These are phyloP conservation scores for Drosophila cracens DNA, from an alignment of 2,888 invertebrate species.

Conservation along the genomic window DNA sequence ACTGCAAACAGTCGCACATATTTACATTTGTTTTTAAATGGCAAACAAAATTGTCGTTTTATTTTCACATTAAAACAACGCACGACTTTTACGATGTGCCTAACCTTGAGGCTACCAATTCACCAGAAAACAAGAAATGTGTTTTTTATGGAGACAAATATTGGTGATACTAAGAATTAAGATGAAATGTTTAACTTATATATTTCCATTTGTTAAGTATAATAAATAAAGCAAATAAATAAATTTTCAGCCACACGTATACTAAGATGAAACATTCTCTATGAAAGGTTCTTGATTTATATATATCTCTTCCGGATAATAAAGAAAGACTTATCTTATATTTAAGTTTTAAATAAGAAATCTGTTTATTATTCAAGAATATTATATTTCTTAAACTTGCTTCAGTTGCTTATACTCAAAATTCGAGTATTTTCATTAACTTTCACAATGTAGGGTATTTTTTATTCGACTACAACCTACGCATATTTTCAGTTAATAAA, in stretches of 20 bases:
- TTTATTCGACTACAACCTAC: background rate
- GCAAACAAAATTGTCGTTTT: constrained; percentile 58
- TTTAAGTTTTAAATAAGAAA: background rate
- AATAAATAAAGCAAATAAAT: background rate
- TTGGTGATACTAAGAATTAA: background rate
- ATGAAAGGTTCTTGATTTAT: background rate
- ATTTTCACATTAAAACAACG: constrained; percentile 19
- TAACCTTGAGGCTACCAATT: constrained; percentile 58
- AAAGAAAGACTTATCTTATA: background rate
- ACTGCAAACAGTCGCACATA: constrained; percentile 32
- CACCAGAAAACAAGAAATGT: background rate
- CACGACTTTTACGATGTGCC: constrained; percentile 53
- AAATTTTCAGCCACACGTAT: background rate
- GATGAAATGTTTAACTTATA: background rate
- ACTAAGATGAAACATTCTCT: background rate
- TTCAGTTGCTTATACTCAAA: background rate
- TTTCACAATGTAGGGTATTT: constrained; percentile 17
- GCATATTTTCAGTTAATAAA: constrained; percentile 29
- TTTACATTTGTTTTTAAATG: constrained; percentile 52
- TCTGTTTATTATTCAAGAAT: background rate
- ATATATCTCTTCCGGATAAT: background rate
- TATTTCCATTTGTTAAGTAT: background rate
- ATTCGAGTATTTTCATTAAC: background rate
- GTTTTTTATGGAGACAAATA: background rate
- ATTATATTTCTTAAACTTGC: background rate